Conservation (phyloP, 2,113 vertebrate species). For the Chionomys nivalis region DNA sequence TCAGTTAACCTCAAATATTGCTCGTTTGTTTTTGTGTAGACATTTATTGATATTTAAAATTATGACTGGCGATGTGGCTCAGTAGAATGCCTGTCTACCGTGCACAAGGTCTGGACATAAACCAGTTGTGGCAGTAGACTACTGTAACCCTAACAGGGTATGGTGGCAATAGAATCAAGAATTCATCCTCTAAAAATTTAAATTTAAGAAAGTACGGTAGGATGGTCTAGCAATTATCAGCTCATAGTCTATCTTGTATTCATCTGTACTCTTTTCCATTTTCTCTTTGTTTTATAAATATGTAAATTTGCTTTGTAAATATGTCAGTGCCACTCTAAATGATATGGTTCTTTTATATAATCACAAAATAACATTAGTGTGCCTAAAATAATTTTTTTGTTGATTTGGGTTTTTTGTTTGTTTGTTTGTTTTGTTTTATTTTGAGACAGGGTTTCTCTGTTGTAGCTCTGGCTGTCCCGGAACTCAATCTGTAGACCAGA, state of each 20-base stretch:
- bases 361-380: background rate
- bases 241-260: constrained; percentile 27
- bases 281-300: constrained; percentile 43
- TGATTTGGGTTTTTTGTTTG: no score
- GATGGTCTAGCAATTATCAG: background rate
- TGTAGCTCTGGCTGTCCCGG: no score
- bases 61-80: background rate
- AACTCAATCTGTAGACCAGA: background rate
- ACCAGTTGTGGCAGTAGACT: background rate
- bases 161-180: background rate
- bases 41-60: constrained; percentile 60
- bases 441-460: no score
- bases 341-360: background rate
- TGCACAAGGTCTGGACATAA: background rate
- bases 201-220: background rate
- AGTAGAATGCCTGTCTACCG: background rate
- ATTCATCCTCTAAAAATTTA: background rate
- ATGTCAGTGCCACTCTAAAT: constrained; percentile 29
- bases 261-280: background rate
- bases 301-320: constrained; percentile 32
- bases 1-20: constrained; percentile 65
- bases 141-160: background rate
- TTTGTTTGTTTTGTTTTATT: background rate
- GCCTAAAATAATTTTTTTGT: background rate
- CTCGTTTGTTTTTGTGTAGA: constrained; percentile 65